Evolutionary conservation across 2,888 invertebrate species (phyloP).

Genomic region (Deilephila porcellus): DNA sequence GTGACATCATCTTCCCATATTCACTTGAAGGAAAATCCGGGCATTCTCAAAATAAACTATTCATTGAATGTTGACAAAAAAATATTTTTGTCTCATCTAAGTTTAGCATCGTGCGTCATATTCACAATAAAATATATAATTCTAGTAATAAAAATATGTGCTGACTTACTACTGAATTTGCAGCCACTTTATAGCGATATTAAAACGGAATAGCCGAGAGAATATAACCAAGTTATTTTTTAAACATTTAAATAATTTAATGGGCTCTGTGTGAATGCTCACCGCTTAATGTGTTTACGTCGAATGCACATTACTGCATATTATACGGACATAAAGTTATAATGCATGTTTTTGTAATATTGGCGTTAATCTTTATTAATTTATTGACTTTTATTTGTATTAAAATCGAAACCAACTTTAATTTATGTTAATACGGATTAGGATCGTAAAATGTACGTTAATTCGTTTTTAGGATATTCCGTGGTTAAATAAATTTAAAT

Average conservation of each 20-base stretch:
- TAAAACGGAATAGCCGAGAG: neutral
- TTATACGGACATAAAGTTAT: slow-evolving; percentile 4
- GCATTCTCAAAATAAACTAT: too few species aligned
- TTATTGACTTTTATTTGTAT: slow-evolving; percentile 4
- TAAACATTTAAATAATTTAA: neutral
- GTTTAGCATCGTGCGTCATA: neutral
- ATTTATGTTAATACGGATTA: too few species aligned
- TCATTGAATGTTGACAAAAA: neutral
- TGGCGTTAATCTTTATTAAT: slow-evolving; percentile 1
- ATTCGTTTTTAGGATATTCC: too few species aligned
- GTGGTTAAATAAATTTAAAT: too few species aligned
- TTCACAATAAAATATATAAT: neutral
- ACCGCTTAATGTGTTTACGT: neutral
- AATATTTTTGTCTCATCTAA: neutral
- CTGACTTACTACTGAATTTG: neutral
- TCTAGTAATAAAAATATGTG: neutral
- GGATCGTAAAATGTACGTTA: too few species aligned
- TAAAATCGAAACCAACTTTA: neutral
- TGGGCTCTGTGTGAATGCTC: neutral
- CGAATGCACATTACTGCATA: slow-evolving; percentile 4
- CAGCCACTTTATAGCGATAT: neutral
- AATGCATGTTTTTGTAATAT: neutral
- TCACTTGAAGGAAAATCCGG: too few species aligned
- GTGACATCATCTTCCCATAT: too few species aligned
- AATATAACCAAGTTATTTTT: neutral